phyloP scores from a whole-genome alignment of 2,113 vertebrate genomes.

The Platysteira castanea region DNA sequence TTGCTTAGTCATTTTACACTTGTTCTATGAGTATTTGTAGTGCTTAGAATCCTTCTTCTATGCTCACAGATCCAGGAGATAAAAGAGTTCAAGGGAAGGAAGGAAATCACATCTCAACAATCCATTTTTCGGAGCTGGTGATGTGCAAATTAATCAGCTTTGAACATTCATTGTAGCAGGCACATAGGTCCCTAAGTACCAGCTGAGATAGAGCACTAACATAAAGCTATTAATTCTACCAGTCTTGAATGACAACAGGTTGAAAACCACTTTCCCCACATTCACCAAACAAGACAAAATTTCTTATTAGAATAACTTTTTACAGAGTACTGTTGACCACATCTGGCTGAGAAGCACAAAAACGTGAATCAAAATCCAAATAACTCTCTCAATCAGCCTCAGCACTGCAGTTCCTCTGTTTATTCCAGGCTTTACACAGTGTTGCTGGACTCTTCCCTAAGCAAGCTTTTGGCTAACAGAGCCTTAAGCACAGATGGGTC shows the following conservation, averaged over 20 bases:
- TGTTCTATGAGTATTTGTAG: neutral
- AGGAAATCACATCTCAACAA: neutral
- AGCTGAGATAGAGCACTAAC: neutral
- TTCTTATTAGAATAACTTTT: neutral
- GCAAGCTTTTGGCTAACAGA: neutral
- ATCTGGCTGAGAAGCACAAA: neutral
- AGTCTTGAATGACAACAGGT: neutral
- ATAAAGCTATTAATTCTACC: neutral
- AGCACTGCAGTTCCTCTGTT: neutral
- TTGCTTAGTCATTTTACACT: neutral
- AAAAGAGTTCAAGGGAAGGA: neutral
- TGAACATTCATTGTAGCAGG: neutral
- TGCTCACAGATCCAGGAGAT: neutral
- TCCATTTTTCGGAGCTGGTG: neutral
- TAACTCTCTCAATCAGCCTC: neutral
- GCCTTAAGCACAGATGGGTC: conserved; percentile 31
- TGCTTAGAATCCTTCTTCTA: neutral
- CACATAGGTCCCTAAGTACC: neutral
- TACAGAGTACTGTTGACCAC: neutral
- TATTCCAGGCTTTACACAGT: neutral
- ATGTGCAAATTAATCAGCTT: neutral
- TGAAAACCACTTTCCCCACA: neutral
- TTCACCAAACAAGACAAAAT: neutral
- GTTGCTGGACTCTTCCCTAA: neutral
- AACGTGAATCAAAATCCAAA: neutral